Base-by-base conservation (phyloP, 1,140 invertebrate species). In the Drosophila leontia region DNA sequence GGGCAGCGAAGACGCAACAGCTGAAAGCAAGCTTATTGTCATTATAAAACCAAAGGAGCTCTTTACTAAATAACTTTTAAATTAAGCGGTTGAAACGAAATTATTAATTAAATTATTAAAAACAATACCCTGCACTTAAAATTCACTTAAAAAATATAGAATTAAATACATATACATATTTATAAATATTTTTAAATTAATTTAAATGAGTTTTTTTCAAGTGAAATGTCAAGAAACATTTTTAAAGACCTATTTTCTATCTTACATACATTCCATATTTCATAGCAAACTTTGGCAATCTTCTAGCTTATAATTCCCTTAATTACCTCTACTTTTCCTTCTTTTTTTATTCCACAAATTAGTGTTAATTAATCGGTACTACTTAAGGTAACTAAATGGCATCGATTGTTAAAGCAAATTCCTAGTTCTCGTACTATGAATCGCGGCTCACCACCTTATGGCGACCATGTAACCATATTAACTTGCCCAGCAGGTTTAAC, bases 401-500 rank as follows among this genome's bases (percentile, higher is more conserved):
- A 56, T 56, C 65, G n/a, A 67, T 39, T 55, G 48, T 42, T 42
- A 45, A 32, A 34, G 23, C 47, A 23, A 69, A 68, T 70, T 70
- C 48, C 63, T 17, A 26, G 7, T 23, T 23, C 37, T 4, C 26
- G 19, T 35, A 15, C 67, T 37, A n/a, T 32, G 32, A 15, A 12
- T 26, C 39, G 42, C 50, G 11, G 13, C 35, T 32, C 13, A 23
- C 19, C 65, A 69, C 65, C 65, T 69, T 53, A 35, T 50, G 60
- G 8, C 23, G 17, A 32, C 23, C 59, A 13, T 26, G 56, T 39
- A 17, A 3, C 55, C 41, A 57, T 55, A 35, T 61, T 55, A 65
- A 65, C 68, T 62, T 29, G 75, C 71, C 76, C 50, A 59, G 67
- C 71, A 68, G 71, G 61, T 63, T 78, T 12, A 50, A 48, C 45